phyloP scores from a whole-genome alignment of 2,113 vertebrate species.

The Bos taurus region ARS-UCD2.0 NC_037330.1:118549001-118549500 shows the following conservation, averaged over 20 bases:
- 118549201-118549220: not conserved
- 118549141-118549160: not conserved
- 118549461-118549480: fast-evolving
- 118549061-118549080: not conserved
- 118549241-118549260: not conserved
- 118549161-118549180: not conserved
- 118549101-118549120: not conserved
- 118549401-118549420: fast-evolving
- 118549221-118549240: no score
- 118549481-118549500: fast-evolving
- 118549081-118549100: not conserved
- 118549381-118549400: fast-evolving
- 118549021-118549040: not conserved
- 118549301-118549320: not conserved
- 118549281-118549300: not conserved
- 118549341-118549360: no score
- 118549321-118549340: fast-evolving
- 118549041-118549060: not conserved
- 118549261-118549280: not conserved
- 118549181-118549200: not conserved
- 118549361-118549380: no score
- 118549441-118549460: fast-evolving
- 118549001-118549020: not conserved
- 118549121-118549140: not conserved
- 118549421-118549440: no score